Conservation (phyloP, 2,888 invertebrate genomes). For the Mesorhabditis belari region DNA sequence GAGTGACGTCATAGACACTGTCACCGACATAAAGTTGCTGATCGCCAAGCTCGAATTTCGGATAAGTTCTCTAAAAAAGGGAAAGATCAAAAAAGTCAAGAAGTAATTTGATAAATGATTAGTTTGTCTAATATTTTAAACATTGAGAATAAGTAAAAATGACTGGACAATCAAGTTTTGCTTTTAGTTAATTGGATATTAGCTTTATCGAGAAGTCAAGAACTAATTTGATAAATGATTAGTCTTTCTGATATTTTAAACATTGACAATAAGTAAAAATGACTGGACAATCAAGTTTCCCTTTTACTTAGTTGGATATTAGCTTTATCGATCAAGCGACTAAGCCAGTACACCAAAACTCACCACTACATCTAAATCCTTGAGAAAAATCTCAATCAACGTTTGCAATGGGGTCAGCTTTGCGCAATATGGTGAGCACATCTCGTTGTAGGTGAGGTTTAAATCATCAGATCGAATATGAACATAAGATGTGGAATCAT, state of each 20-base stretch:
- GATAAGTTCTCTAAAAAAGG: slow-evolving; percentile 31
- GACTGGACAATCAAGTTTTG: not conserved
- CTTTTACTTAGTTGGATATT: not conserved
- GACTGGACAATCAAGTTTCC: not conserved
- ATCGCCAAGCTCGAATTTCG: slow-evolving; percentile 24
- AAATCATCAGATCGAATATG: slow-evolving; percentile 4
- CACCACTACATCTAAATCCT: slow-evolving; percentile 12
- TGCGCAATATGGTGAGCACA: slow-evolving; percentile 38
- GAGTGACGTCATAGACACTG: slow-evolving; percentile 28
- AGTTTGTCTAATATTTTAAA: no score
- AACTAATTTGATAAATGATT: no score
- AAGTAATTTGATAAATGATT: no score
- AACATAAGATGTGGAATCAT: not conserved
- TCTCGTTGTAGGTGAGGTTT: slow-evolving; percentile 14
- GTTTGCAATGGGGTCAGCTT: slow-evolving; percentile 33
- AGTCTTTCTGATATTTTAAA: no score
- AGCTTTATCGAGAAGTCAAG: no score
- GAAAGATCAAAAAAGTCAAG: no score
- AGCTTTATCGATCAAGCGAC: not conserved
- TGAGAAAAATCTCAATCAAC: slow-evolving; percentile 17
- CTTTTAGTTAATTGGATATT: not conserved
- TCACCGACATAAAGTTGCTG: slow-evolving; percentile 27
- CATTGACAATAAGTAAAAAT: not conserved
- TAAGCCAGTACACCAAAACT: not conserved
- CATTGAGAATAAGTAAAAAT: not conserved